phyloP scores from a whole-genome alignment of 2,797 vertebrate species.

The Scolopax bukidnonensis region DNA sequence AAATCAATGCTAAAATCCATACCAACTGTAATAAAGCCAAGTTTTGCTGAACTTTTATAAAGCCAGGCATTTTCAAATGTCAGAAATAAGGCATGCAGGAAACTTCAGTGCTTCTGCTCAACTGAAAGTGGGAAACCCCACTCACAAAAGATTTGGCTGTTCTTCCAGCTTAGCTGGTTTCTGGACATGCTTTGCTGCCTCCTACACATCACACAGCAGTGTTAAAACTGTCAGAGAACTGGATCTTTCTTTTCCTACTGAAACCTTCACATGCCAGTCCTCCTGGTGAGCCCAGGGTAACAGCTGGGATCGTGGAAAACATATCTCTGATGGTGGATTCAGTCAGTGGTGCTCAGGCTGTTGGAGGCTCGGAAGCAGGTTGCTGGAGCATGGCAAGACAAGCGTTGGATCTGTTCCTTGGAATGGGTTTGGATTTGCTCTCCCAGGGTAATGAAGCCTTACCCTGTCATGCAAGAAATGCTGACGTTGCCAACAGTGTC shows the following conservation, averaged over 20 bases:
- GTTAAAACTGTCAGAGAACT: neutral
- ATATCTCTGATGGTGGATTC: neutral
- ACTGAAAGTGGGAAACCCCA: neutral
- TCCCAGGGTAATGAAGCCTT: neutral
- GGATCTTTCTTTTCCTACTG: neutral
- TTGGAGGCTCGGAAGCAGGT: neutral
- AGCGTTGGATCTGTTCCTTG: neutral
- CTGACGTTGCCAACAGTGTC: neutral
- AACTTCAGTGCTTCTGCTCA: neutral
- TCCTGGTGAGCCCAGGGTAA: neutral
- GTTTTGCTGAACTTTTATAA: neutral
- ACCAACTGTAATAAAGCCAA: neutral
- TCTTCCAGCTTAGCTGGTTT: constrained; percentile 5
- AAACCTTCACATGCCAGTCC: neutral
- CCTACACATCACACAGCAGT: neutral
- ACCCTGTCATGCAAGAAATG: neutral
- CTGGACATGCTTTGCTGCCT: constrained; percentile 5
- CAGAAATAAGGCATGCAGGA: constrained; percentile 16
- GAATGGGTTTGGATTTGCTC: neutral
- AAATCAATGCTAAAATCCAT: neutral
- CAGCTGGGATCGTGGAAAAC: neutral
- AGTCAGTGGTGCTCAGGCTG: neutral
- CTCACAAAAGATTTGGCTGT: neutral
- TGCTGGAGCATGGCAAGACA: neutral
- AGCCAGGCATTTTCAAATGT: neutral